These are phyloP conservation scores for Cordilura impudica DNA, from an alignment of 2,888 invertebrate genomes.

Conservation along the genomic window DNA sequence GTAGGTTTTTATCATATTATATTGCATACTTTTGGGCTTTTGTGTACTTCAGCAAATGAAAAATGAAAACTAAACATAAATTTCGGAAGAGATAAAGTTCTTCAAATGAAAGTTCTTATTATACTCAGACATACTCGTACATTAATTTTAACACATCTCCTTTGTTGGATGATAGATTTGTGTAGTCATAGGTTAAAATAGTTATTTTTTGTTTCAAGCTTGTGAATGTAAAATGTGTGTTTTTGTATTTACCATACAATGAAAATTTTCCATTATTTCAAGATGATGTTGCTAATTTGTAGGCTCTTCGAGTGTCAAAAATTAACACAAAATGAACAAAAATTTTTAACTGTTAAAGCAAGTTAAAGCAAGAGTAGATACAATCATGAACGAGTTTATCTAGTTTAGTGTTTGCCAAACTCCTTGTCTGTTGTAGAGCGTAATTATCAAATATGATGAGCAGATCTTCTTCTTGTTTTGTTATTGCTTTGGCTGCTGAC, in stretches of 20 bases:
- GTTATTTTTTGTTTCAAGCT: no score
- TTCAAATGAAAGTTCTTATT: no score
- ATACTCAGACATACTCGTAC: no score
- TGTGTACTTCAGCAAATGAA: no score
- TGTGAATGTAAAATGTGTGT: no score
- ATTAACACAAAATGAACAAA: not conserved
- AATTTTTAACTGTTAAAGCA: not conserved
- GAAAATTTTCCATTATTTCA: not conserved
- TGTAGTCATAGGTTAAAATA: not conserved
- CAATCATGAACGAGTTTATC: not conserved
- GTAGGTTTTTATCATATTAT: conserved; percentile 30
- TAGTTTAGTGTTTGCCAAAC: conserved; percentile 11
- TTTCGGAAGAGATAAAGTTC: no score
- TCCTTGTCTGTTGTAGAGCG: conserved; percentile 21
- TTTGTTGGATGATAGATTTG: not conserved
- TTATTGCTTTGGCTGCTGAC: not conserved
- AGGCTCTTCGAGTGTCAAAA: not conserved
- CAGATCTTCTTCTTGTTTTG: not conserved
- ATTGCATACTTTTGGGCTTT: conserved; percentile 20
- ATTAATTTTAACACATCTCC: no score
- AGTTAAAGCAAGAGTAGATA: no score
- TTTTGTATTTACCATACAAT: no score
- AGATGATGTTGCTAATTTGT: not conserved
- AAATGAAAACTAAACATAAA: no score
- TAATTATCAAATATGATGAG: conserved; percentile 20